A percentile compares a stretch with the other conserved stretches of the same genome.
Evolutionary conservation across 1,140 invertebrate genomes (phyloP).

Genomic region (Drosophila gunungcola): DNA sequence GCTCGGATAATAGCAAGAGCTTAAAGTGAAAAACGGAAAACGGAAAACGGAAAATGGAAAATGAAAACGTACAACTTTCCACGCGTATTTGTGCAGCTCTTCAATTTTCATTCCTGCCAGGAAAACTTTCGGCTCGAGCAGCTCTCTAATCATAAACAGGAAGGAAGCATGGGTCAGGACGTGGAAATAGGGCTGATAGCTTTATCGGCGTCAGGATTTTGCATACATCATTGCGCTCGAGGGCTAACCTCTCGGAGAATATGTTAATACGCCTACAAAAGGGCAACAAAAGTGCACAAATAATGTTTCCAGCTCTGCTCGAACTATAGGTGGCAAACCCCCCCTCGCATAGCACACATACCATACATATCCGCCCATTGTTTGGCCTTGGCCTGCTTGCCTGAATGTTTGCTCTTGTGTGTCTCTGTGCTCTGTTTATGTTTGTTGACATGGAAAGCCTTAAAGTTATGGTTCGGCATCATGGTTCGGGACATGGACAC

Average conservation of each 20-base stretch:
- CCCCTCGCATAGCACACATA: neutral
- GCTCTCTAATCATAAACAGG: conserved; percentile 14
- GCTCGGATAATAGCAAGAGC: conserved; percentile 33
- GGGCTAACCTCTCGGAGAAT: conserved; percentile 39
- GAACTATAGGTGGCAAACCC: conserved; percentile 1
- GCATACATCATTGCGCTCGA: conserved; percentile 62
- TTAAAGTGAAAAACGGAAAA: conserved; percentile 13
- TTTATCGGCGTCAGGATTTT: conserved; percentile 73
- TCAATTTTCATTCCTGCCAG: conserved; percentile 26
- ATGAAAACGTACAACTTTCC: conserved; percentile 22
- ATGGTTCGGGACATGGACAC: conserved; percentile 33
- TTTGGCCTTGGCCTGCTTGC: conserved; percentile 51
- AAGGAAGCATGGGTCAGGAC: conserved; percentile 11
- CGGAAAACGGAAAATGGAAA: conserved; percentile 9
- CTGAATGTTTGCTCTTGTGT: conserved; percentile 44
- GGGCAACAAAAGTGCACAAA: conserved; percentile 50
- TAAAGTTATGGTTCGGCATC: conserved; percentile 72
- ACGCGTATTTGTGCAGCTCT: conserved; percentile 63
- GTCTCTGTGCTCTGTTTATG: conserved; percentile 60
- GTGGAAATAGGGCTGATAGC: conserved; percentile 49
- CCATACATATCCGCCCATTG: conserved; percentile 47
- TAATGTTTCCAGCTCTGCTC: conserved; percentile 16
- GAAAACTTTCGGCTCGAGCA: conserved; percentile 19
- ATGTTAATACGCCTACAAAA: conserved; percentile 45
- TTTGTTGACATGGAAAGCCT: conserved; percentile 78